Conservation (phyloP, 2,797 vertebrate species). For the Poecilia velifera region DNA sequence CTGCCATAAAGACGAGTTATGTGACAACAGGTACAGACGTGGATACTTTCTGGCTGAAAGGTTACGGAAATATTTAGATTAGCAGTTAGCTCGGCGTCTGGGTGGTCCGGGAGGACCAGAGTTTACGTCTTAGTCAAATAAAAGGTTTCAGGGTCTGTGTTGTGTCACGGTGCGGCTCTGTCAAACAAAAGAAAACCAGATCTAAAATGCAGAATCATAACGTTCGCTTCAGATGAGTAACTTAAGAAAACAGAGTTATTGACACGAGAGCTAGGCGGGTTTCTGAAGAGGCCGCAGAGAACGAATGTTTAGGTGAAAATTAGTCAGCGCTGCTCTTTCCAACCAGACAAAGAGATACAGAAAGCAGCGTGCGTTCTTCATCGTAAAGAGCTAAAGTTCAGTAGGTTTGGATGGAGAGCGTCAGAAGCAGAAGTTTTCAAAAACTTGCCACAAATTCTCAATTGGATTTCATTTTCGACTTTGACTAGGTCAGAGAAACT, state of each 20-base stretch:
- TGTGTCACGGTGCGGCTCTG: constrained; percentile 44
- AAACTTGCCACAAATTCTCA: neutral
- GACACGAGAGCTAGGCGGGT: neutral
- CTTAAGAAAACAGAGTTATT: neutral
- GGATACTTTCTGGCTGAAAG: constrained; percentile 30
- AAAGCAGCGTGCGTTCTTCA: neutral
- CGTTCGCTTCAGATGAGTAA: neutral
- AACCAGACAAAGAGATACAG: neutral
- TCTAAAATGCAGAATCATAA: neutral
- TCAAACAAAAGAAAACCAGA: constrained; percentile 9
- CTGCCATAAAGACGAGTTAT: neutral
- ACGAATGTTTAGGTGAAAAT: neutral
- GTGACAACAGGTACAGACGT: constrained; percentile 47
- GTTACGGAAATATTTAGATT: constrained; percentile 58
- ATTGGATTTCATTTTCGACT: neutral
- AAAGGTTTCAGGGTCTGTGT: constrained; percentile 47
- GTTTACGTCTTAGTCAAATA: constrained; percentile 70
- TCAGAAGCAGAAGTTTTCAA: neutral
- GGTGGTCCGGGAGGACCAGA: constrained; percentile 66
- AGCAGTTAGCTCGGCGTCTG: constrained; percentile 46
- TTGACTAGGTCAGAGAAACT: neutral
- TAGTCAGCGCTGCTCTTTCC: neutral
- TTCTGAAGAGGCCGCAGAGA: neutral
- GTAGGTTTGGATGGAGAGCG: neutral
- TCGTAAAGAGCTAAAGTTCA: neutral